A percentile compares a stretch with the other conserved stretches of the same genome.
These are phyloP conservation scores for Poecile montanus DNA, from an alignment of 2,797 vertebrate genomes.

Conservation along the genomic window DNA sequence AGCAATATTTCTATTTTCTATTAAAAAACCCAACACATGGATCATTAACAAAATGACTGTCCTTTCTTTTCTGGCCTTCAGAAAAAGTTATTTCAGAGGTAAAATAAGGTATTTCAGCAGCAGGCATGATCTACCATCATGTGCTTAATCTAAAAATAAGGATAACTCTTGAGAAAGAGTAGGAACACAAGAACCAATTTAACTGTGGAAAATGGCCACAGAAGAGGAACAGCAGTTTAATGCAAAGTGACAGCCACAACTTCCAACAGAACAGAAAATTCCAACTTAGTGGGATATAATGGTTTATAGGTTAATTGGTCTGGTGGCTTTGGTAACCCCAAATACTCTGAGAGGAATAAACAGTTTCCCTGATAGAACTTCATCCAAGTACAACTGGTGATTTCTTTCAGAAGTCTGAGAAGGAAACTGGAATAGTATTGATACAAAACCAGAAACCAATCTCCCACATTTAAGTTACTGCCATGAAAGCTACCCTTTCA, in stretches of 20 bases:
- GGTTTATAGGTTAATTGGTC: neutral
- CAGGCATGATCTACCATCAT: neutral
- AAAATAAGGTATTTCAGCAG: neutral
- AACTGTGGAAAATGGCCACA: conserved; percentile 11
- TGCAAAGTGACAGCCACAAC: neutral
- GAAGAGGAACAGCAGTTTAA: conserved; percentile 15
- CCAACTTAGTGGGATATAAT: neutral
- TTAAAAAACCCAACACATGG: accelerated
- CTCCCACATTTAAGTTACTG: neutral
- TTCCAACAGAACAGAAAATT: neutral
- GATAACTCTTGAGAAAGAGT: conserved; percentile 12
- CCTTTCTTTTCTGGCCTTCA: neutral
- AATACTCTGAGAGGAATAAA: neutral
- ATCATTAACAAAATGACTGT: neutral
- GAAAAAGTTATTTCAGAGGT: neutral
- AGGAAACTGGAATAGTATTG: neutral
- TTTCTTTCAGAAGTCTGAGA: neutral
- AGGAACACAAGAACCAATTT: conserved; percentile 22
- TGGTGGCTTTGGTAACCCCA: neutral
- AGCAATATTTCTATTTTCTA: neutral
- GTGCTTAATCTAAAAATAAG: conserved; percentile 60
- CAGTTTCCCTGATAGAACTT: neutral
- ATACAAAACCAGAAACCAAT: neutral
- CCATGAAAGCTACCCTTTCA: neutral
- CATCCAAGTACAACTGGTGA: neutral